These are phyloP conservation scores for Acleris sparsana DNA, from an alignment of 2,888 invertebrate species.

Conservation along the genomic window DNA sequence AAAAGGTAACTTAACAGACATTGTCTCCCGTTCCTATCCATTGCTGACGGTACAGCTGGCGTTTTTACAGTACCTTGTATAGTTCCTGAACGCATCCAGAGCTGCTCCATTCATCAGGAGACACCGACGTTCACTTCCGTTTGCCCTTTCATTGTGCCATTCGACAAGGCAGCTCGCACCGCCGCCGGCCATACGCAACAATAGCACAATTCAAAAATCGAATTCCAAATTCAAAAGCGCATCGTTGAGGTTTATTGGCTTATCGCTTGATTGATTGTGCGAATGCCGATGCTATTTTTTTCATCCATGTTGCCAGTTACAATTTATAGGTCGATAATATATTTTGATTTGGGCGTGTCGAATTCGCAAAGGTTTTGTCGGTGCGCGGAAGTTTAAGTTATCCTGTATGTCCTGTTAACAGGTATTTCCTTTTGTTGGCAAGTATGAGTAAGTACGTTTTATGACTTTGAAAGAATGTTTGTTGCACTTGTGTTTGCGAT, in stretches of 20 bases:
- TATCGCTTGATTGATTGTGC: conserved; percentile 84
- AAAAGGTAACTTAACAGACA: not conserved
- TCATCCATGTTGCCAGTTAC: conserved; percentile 54
- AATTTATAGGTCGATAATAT: conserved; percentile 69
- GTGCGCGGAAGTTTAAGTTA: conserved; percentile 70
- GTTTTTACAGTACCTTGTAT: conserved; percentile 63
- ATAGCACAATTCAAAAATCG: conserved; percentile 76
- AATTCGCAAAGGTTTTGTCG: conserved; percentile 71
- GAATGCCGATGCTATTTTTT: conserved; percentile 68
- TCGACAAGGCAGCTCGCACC: conserved; percentile 71
- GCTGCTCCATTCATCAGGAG: conserved; percentile 68
- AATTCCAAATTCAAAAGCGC: conserved; percentile 81
- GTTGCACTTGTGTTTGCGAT: conserved; percentile 80
- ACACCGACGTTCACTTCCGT: conserved; percentile 78
- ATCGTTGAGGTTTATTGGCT: conserved; percentile 84
- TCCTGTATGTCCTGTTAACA: conserved; percentile 61
- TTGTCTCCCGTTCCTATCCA: conserved; percentile 32
- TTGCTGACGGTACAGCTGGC: conserved; percentile 54
- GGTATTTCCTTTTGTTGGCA: conserved; percentile 54
- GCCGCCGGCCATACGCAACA: conserved; percentile 76
- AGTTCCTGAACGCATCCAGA: conserved; percentile 71
- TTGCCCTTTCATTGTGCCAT: conserved; percentile 76
- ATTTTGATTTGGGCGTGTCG: conserved; percentile 83
- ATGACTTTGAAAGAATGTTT: conserved; percentile 52
- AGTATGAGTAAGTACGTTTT: conserved; percentile 47